Conservation (phyloP, 2,888 invertebrate genomes). For the Ariolimax columbianus region DNA sequence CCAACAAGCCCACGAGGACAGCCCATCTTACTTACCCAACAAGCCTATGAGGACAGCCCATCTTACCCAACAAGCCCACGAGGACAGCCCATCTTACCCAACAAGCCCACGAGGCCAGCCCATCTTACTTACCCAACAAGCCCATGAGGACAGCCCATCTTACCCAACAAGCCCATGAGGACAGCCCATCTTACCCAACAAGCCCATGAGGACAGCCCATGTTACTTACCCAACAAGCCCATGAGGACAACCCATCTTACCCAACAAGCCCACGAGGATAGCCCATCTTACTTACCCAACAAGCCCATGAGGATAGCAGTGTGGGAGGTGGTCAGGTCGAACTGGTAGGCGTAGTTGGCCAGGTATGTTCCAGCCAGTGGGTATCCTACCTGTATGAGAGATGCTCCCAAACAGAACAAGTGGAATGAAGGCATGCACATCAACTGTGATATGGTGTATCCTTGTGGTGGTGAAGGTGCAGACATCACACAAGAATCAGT, state of each 20-base stretch:
- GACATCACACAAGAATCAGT: not conserved
- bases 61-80: not conserved
- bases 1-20: no score
- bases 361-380: constrained; percentile 41
- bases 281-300: constrained; percentile 39
- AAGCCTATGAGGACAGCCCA: no score
- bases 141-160: no score
- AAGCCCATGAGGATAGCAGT: constrained; percentile 46
- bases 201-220: no score
- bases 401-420: constrained; percentile 49
- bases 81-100: not conserved
- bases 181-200: no score
- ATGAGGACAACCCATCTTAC: no score
- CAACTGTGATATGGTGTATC: constrained; percentile 32
- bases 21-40: no score
- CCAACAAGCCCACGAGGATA: not conserved
- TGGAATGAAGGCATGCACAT: constrained; percentile 42
- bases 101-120: constrained; percentile 43
- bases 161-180: no score
- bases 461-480: not conserved
- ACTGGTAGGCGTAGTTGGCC: constrained; percentile 46
- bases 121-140: no score
- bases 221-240: no score
- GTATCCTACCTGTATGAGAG: constrained; percentile 50
- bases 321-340: constrained; percentile 34